Conservation (phyloP, 2,797 vertebrate genomes). For the Pipistrellus nathusii region DNA sequence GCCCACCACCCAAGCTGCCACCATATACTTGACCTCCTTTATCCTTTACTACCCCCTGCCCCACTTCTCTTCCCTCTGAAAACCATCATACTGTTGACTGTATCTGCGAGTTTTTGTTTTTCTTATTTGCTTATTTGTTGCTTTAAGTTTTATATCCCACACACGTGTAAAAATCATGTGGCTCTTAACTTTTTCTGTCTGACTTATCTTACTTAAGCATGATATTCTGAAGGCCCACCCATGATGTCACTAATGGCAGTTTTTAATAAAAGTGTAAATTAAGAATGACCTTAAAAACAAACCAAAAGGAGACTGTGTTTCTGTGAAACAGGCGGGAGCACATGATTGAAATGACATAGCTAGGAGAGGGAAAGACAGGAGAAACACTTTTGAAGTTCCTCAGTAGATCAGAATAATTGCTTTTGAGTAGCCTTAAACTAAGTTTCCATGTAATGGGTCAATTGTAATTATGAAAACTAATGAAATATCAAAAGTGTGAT, state of each 20-base stretch:
- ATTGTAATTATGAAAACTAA: not conserved
- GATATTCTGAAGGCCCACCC: not conserved
- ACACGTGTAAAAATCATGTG: not conserved
- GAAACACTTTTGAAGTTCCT: not conserved
- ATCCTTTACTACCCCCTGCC: not conserved
- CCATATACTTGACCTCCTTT: not conserved
- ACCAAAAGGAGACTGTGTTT: not conserved
- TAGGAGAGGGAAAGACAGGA: not conserved
- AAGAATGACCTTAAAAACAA: conserved; percentile 43
- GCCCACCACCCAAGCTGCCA: not conserved
- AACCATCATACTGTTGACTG: not conserved
- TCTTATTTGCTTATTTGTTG: not conserved
- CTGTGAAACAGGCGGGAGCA: not conserved
- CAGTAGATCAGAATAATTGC: not conserved
- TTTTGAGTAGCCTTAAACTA: not conserved
- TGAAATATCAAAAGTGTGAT: not conserved
- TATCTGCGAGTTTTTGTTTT: not conserved
- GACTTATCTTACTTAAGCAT: not conserved
- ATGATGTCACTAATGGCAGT: not conserved
- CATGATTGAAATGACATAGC: not conserved
- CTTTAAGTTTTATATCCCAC: not conserved
- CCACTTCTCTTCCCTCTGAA: not conserved
- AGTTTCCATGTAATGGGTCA: not conserved
- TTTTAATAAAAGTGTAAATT: conserved; percentile 60
- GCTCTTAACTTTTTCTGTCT: not conserved